Percentiles rank a stretch among this genome's conserved stretches.
Conservation (phyloP, 2,797 vertebrate genomes). For the Gobionotothen gibberifrons region DNA sequence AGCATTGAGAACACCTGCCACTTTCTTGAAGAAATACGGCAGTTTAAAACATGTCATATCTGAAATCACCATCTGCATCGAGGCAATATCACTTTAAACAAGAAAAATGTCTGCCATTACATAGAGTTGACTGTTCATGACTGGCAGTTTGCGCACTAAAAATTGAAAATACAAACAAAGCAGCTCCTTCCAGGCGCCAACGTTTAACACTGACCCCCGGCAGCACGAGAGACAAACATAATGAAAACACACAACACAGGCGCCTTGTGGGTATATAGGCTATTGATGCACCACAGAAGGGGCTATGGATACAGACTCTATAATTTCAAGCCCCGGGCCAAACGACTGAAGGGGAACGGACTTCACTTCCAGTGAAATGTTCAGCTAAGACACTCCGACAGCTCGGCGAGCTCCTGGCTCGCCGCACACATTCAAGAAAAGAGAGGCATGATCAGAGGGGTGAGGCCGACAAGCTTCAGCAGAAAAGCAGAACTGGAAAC, state of each 20-base stretch:
- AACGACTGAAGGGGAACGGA: slow-evolving; percentile 76
- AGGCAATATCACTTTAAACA: slow-evolving; percentile 13
- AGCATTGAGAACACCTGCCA: not conserved
- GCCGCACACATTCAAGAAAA: slow-evolving; percentile 56
- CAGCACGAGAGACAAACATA: slow-evolving; percentile 51
- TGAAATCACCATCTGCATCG: slow-evolving; percentile 19
- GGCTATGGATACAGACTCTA: slow-evolving; percentile 64
- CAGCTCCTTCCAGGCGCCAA: slow-evolving; percentile 28
- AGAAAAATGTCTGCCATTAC: slow-evolving; percentile 47
- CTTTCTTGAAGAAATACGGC: slow-evolving; percentile 6
- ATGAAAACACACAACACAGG: slow-evolving; percentile 62
- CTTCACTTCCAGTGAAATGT: slow-evolving; percentile 75
- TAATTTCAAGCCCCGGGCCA: slow-evolving; percentile 72
- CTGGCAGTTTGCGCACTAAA: slow-evolving; percentile 37
- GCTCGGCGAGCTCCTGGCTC: slow-evolving; percentile 62
- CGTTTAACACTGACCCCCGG: slow-evolving; percentile 54
- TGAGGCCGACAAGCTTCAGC: slow-evolving; percentile 76
- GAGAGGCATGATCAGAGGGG: slow-evolving; percentile 64
- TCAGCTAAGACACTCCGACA: slow-evolving; percentile 71
- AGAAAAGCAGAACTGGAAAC: slow-evolving; percentile 63
- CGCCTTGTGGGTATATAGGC: slow-evolving; percentile 46
- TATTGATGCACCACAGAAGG: slow-evolving; percentile 52
- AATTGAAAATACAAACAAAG: slow-evolving; percentile 61
- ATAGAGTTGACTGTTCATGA: slow-evolving; percentile 29
- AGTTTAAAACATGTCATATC: slow-evolving; percentile 28